Evolutionary conservation across 2,113 vertebrate species (phyloP), one percentile per base, ranked within the genome.

Genomic region (Todiramphus saurophagus): DNA sequence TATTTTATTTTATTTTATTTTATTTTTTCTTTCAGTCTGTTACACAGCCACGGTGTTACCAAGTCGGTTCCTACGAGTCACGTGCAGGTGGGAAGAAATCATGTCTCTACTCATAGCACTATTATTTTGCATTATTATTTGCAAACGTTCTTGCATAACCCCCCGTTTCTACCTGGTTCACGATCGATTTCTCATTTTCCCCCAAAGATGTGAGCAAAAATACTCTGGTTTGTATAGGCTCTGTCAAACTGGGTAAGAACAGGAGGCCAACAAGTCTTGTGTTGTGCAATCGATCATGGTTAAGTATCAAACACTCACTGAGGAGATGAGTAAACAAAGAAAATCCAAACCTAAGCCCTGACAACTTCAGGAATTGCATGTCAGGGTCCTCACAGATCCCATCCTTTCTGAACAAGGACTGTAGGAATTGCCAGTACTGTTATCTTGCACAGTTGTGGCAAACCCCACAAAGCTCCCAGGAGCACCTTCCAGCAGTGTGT

Each of bases 31-130:
- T 86, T 72, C 73, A 84, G 37, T 60, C 67, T 84, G 20, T 93
- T 62, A 66, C 35, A 78, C 7, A 88, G 74, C 28, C 73, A 37
- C 46, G 30, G 19, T 39, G 59, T 67, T 91, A 83, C 60, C 70
- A 91, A 62, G 46, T 44, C 73, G 39, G 63, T 87, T 87, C 70
- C 16, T 62, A 39, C 94, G 86, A 96, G 62, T 95, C 90, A 96
- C 33, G 39, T 27, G 39, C 62, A 93, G 85, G 89, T 88, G 76
- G 62, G 66, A 89, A 93, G 91, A 92, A 96, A 84, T 64, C 60
- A 83, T 56, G 27, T 83, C 55, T 89, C 44, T 94, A 41, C 80
- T 85, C 81, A 94, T 53, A 87, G 31, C 8, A 66, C 33, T 67
- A 81, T 41, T 86, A 64, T 55, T 86, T 93, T 53, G 74, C 60